Conservation (phyloP, 2,888 invertebrate species). For the Perdita meconis region DNA sequence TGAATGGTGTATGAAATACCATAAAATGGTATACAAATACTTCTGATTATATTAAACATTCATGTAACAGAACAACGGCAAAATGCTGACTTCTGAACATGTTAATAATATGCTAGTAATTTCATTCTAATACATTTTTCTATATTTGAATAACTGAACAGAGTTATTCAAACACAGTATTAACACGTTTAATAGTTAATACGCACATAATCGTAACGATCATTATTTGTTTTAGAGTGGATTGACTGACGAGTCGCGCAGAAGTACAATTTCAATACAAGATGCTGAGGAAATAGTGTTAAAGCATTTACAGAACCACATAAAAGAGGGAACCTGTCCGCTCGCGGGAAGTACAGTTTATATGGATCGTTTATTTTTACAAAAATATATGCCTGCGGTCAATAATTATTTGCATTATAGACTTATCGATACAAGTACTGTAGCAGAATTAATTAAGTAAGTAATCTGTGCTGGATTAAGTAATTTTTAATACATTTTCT, state of each 20-base stretch:
- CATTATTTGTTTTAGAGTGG: slow-evolving; percentile 87
- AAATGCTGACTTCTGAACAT: too few species aligned
- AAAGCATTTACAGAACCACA: slow-evolving; percentile 87
- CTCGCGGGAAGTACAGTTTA: slow-evolving; percentile 95
- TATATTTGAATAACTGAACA: too few species aligned
- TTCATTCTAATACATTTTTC: too few species aligned
- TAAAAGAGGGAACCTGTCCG: slow-evolving; percentile 87
- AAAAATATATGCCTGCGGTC: slow-evolving; percentile 93
- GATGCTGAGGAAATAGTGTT: slow-evolving; percentile 90
- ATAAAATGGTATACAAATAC: slow-evolving; percentile 88
- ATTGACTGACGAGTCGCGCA: slow-evolving; percentile 89
- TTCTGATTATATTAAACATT: background rate
- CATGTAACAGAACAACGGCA: too few species aligned
- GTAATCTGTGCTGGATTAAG: too few species aligned
- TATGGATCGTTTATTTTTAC: slow-evolving; percentile 93
- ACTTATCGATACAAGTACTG: slow-evolving; percentile 95
- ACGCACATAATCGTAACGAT: background rate
- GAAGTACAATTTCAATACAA: slow-evolving; percentile 88
- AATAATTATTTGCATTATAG: slow-evolving; percentile 94
- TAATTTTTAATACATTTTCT: too few species aligned
- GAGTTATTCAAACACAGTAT: too few species aligned
- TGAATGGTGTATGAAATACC: slow-evolving; percentile 93
- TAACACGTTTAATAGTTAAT: too few species aligned
- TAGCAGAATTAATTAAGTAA: slow-evolving; percentile 91
- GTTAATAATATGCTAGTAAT: too few species aligned